Base-by-base conservation (phyloP, 2,797 vertebrate species). In the Mus spretus region DNA sequence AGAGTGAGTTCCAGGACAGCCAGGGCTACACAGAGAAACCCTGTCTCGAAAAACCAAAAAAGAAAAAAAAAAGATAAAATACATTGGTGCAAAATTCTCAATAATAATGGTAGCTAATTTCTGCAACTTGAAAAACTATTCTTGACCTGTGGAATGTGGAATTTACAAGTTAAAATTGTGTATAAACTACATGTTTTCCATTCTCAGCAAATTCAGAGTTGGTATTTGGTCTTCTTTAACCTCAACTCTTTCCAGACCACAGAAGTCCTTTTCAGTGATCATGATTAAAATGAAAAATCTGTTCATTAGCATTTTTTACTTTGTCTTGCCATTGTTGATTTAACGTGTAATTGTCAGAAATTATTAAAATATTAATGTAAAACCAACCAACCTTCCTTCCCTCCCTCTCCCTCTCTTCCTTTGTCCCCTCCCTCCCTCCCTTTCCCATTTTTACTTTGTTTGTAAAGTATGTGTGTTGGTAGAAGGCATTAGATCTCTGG, bases 281-380 rank as follows among this genome's bases (percentile, higher is more conserved):
- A 44, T 89, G 20, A 93, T 86, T 82, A 95, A 93, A 59, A 31
- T n/a, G 89, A 77, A 63, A 34, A 87, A 31, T 65, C 7, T 28
- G 75, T 74, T 72, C 19, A 44, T 87, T 72, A 57, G 57, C 1
- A 15, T 59, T 88, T 95, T 85, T 37, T n/a, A 40, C 78, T 40
- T 40, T 91, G 50, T 3, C 40, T 34, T 81, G 10, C 31, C 34
- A 55, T 93, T 75, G 22, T 75, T 80, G 57, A 59, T 61, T 26
- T 82, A 82, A 59, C n/a, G 65, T 93, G 13, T 90, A 19, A 78
- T 72, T 80, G 75, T n/a, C 53, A 59, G 24, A 89, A 67, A 34
- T 90, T 12, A 3, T 63, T 83, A 40, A 44, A 83, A 11, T 63
- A 12, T 63, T 44, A 63, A 83, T 17, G 81, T 61, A 44, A 83